Evolutionary conservation across 2,888 invertebrate genomes (phyloP).

Genomic region (Philhelius pedissequus): DNA sequence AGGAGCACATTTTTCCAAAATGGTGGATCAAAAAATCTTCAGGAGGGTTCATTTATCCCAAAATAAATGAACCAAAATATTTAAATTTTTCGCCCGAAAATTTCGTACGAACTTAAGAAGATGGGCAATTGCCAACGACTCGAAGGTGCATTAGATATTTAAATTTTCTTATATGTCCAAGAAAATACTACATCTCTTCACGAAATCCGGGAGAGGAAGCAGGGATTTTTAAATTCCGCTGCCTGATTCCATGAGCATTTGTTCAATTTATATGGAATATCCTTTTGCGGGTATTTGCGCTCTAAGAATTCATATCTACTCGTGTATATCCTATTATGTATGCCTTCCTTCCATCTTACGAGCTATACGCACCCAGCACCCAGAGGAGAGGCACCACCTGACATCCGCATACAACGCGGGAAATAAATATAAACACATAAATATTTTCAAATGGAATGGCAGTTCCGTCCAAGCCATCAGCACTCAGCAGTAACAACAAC

Average conservation of each 20-base stretch:
- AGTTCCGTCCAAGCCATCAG: conserved; percentile 27
- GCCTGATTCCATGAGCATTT: conserved; percentile 44
- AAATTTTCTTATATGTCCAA: conserved; percentile 8
- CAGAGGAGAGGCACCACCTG: conserved; percentile 15
- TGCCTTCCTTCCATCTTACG: neutral
- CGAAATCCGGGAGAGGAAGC: neutral
- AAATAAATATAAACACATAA: conserved; percentile 60
- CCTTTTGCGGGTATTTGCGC: conserved; percentile 21
- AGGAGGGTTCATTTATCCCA: too few species aligned
- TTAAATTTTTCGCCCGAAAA: too few species aligned
- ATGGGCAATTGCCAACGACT: neutral
- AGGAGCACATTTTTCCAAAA: too few species aligned
- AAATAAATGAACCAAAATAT: too few species aligned
- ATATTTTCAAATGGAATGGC: conserved; percentile 59
- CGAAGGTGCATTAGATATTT: neutral
- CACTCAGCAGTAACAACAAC: neutral
- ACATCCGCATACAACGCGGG: conserved; percentile 35
- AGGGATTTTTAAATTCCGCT: conserved; percentile 25
- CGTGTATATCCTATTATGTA: neutral
- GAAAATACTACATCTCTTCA: neutral
- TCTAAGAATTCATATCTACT: neutral
- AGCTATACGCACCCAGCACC: neutral
- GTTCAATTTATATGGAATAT: conserved; percentile 45
- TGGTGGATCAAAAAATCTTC: too few species aligned
- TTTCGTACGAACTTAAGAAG: too few species aligned